Evolutionary conservation across 2,888 invertebrate species (phyloP), one percentile per base, ranked within the genome.

Genomic region (Lacanobia wlatinum): DNA sequence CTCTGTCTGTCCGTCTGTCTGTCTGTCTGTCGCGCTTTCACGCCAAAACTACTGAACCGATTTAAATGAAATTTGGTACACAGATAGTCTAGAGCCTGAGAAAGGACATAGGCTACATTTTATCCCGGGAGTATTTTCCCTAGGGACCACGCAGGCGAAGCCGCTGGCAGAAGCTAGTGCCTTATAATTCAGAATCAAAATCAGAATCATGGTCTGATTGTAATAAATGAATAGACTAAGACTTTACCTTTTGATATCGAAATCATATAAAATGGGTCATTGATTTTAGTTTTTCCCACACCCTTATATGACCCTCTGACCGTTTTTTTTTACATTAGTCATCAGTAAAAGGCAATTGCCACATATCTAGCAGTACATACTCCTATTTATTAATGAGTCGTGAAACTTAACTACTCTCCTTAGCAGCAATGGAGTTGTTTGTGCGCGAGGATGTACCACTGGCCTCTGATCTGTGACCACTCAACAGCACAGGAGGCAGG

Each of bases 371-470:
- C 34, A 60, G 38, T 12, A 46, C 12, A 14, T 65, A 48, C 14
- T 48, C 53, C 52, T 79, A 73, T 70, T 61, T 58, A 76, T 46
- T 76, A 70, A 73, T 65, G 56, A 68, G 70, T 71, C 73, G 73
- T 70, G 60, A 73, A 84, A 80, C 61, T 73, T 70, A 86, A 84
- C 71, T 61, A 77, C 52, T 71, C 38, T 76, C 60, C 60, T 75
- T 58, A 69, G 65, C 56, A 88, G 89, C 88, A 80, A 88, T 88
- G 76, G 87, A 75, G 79, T 90, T 94, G 91, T 92, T 93, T 91
- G 88, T 89, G 87, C 87, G 89, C 88, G 93, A 94, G 90, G 89
- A 89, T 89, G 84, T 92, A 91, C 89, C 76, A 88, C 87, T 93
- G 91, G 86, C 94, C 90, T 87, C 78, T 91, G 92, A 90, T 88